Evolutionary conservation across 2,888 invertebrate genomes (phyloP).

Genomic region (Omphaloscelis lunosa): DNA sequence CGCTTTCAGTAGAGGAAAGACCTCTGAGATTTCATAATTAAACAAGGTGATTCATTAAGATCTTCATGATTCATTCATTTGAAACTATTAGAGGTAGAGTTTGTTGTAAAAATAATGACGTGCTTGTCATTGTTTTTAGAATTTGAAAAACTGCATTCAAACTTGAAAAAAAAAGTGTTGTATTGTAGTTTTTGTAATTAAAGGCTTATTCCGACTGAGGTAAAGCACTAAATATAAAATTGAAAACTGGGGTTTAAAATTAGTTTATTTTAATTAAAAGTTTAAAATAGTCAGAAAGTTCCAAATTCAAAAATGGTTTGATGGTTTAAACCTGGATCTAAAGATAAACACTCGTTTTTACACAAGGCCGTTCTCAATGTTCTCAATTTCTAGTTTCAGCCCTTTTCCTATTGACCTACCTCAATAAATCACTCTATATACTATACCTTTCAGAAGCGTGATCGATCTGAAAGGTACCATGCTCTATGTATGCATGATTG

Average conservation of each 20-base stretch:
- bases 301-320: background rate
- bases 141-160: background rate
- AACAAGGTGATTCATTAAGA: background rate
- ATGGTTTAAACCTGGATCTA: no score
- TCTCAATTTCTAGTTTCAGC: background rate
- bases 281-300: background rate
- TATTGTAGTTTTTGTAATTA: background rate
- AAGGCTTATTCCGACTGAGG: background rate
- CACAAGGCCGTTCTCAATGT: no score
- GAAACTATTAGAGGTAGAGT: background rate
- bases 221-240: background rate
- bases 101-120: background rate
- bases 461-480: conserved; percentile 2
- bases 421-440: background rate
- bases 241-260: background rate
- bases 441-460: background rate
- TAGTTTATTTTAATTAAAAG: background rate
- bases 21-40: background rate
- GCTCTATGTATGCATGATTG: conserved; percentile 37
- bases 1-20: background rate
- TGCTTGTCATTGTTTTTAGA: background rate
- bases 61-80: background rate
- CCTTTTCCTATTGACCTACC: background rate
- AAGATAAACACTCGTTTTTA: background rate
- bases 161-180: background rate